Evolutionary conservation across 2,888 invertebrate genomes (phyloP), one percentile per base, ranked within the genome.

Genomic region (Drosophila tanythrix): DNA sequence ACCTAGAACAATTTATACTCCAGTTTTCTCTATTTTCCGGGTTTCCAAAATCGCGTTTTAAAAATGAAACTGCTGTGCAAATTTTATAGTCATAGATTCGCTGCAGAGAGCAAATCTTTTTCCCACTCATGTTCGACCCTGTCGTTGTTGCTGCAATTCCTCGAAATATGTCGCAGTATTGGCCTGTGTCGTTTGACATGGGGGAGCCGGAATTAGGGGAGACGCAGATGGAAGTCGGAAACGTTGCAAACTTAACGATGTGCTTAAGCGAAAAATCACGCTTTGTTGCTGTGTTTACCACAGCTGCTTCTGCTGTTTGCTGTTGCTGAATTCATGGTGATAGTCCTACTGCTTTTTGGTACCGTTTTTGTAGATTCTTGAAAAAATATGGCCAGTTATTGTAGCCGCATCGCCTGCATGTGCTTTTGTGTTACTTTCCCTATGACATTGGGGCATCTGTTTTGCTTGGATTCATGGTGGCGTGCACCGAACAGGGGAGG

Each of bases 251-350:
- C 76, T 82, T 82, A 79, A 81, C 89, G 83, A 87, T 89, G 84
- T 87, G 87, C 87, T 89, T 85, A 83, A 89, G 87, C 85, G 85
- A 87, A 85, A 89, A 85, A 89, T 74, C 81, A 80, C 84, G 67
- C 79, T 85, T 85, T 79, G 70, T 76, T 67, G 56, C 63, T 82
- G 55, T 52, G 64, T 43, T 18, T 56, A 65, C 35, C 33, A 50
- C 40, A 70, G 72, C 38, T 55, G 61, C 11, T 61, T 50, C 25
- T 13, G 18, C 33, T 69, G 67, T 29, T 36, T 55, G 51, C 51
- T 33, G 21, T 11, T 25, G 25, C 35, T 36, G 43, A 3, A 68
- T 33, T 52, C 27, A 25, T 52, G 13, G 8, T 18, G 35, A 3
- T 53, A 43, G 2, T 56, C 57, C 21, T 53, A 59, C 51, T 74